Evolutionary conservation across 2,797 vertebrate species (phyloP), one percentile per base, ranked within the genome.

Genomic region (Otolemur crassicaudatus): DNA sequence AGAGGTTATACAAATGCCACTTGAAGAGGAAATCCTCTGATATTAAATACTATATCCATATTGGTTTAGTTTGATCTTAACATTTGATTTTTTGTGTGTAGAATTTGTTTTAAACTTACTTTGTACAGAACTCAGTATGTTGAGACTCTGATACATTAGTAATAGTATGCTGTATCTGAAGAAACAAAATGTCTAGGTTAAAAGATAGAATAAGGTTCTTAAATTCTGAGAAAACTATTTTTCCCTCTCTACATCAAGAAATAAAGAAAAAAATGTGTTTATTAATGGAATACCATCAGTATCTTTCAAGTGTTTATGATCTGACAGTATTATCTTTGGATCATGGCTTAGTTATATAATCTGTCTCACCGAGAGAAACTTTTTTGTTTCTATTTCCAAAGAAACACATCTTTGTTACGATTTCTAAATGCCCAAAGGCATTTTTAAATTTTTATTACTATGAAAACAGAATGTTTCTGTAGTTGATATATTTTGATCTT

Each of bases 381-480:
- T 84, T 3, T 56, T 69, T 82, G 81, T 87, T 92, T 56, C 4
- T 83, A 17, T 67, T 84, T 96, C 34, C 22, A 87, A 91, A 80
- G 76, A 76, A 84, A 31, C 3, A 58, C 40, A 61, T 31, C 91
- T 81, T 89, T 93, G 53, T 90, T 94, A 95, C 89, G 65, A 84
- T 69, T 3, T 77, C 9, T 69, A 82, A 91, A 82, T 73, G 16
- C 6, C 43, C n/a, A 75, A 85, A 65, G 25, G 13, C 37, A 27
- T 72, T 80, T 94, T 65, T 49, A 46, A 88, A 84, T 0, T 82
- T 91, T 63, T 72, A 23, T 87, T 23, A 63, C 37, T 67, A 46
- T 67, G 31, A 87, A 95, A 90, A 91, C 25, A 87, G 25, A 56
- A 34, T 91, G 56, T 92, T n/a, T 96, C 34, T 73, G 17, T 81